Percentiles rank a stretch among this genome's conserved stretches.
These are phyloP conservation scores for Limenitis arthemis DNA, from an alignment of 2,888 invertebrate species.

Conservation along the genomic window DNA sequence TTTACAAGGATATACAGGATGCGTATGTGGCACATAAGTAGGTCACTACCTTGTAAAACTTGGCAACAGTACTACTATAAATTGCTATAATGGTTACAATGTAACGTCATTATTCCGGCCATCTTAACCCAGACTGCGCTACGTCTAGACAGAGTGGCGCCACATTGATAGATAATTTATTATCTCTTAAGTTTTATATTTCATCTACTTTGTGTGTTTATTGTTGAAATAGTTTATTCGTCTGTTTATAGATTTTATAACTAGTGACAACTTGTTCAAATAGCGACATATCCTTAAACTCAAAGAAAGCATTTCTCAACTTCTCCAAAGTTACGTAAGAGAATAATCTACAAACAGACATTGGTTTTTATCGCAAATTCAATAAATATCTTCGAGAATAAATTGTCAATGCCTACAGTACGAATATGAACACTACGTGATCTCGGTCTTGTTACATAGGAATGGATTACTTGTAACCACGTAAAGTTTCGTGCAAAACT, in stretches of 20 bases:
- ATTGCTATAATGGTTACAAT: slow-evolving; percentile 2
- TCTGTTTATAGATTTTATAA: too few species aligned
- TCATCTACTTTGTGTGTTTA: background rate
- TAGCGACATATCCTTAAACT: too few species aligned
- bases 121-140: slow-evolving; percentile 3
- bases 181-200: background rate
- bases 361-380: too few species aligned
- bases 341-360: too few species aligned
- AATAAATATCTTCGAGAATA: too few species aligned
- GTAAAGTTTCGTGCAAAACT: slow-evolving; percentile 5
- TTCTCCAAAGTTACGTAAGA: too few species aligned
- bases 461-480: slow-evolving; percentile 3
- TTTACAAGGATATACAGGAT: too few species aligned
- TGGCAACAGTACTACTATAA: slow-evolving; percentile 12
- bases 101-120: slow-evolving; percentile 6
- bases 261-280: too few species aligned
- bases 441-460: background rate
- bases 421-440: background rate
- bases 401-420: background rate
- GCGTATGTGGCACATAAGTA: too few species aligned
- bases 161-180: background rate
- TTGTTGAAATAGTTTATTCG: background rate
- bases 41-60: slow-evolving; percentile 12
- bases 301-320: too few species aligned
- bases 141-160: slow-evolving; percentile 18